Percentiles rank a stretch among this genome's conserved stretches.
phyloP scores from a whole-genome alignment of 2,113 vertebrate genomes.

The Chinchilla lanigera region DNA sequence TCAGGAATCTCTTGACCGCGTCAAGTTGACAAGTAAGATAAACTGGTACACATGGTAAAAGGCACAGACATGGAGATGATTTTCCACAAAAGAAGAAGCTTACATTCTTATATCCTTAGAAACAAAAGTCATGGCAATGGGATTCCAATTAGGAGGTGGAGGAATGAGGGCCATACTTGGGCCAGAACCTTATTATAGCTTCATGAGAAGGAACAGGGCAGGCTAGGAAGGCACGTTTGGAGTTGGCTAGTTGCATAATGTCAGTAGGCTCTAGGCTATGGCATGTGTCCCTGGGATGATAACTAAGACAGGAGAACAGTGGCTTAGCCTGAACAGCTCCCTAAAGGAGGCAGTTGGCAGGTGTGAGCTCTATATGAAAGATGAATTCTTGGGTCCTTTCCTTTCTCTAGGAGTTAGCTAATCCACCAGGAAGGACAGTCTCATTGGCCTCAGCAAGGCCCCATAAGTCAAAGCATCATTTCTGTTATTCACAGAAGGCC shows the following conservation, averaged over 20 bases:
- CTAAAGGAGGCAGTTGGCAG: neutral
- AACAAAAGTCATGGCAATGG: neutral
- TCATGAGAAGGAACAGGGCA: neutral
- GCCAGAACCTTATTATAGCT: neutral
- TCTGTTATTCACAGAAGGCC: too few relatives aligned
- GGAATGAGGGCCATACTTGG: rapidly evolving
- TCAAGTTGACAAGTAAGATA: neutral
- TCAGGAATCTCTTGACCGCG: neutral
- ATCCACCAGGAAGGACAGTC: neutral
- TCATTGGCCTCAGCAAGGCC: neutral
- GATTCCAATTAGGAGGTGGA: neutral
- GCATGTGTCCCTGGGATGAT: neutral
- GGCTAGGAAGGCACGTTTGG: neutral
- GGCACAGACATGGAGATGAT: neutral
- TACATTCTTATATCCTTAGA: neutral
- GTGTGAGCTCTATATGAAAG: neutral
- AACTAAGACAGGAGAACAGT: neutral
- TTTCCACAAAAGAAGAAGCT: neutral
- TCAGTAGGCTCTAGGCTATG: neutral
- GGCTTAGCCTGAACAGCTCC: neutral
- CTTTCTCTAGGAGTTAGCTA: neutral
- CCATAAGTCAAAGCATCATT: neutral
- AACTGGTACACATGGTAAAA: neutral
- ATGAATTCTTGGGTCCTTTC: neutral
- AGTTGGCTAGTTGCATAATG: neutral